Evolutionary conservation across 2,797 vertebrate species (phyloP), one percentile per base, ranked within the genome.

Genomic region (Smutsia temminckii): DNA sequence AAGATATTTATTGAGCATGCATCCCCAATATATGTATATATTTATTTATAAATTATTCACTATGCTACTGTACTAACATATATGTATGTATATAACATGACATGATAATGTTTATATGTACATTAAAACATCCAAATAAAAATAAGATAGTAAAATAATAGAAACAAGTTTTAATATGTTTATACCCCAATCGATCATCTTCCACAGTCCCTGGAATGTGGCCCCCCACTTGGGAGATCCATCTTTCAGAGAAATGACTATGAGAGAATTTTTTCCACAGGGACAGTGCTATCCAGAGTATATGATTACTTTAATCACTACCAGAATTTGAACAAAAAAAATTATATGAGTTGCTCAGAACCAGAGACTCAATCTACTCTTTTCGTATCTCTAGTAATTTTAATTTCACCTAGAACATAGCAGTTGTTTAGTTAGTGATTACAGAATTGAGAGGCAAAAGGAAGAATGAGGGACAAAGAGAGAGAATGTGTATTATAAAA

Each of bases 351-450:
- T 83, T 92, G 27, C 5, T 77, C 21, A 66, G 61, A 77, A 84
- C 49, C 5, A 85, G 57, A 95, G 23, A 92, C 9, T 78, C 59
- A 74, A 55, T 57, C 51, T 66, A 59, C 66, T 91, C 88, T 94
- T 94, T 46, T 91, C 71, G 10, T 63, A 51, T 88, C 46, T 75
- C 51, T 93, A 51, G 55, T 84, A 55, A 96, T 23, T 85, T 87
- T 66, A 85, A 66, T 17, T 92, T 72, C 25, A 90, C 61, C 72
- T 77, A 63, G 49, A 93, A 59, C 29, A 75, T 2, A 89, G 32
- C 40, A 91, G 25, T 46, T 92, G 14, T 42, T 64, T 42, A 85
- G 14, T 77, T 92, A 75, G 46, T 81, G 23, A 92, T 61, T 61
- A 40, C 7, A 63, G 85, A 95, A 93, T n/a, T 95, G 40, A 92